phyloP scores from a whole-genome alignment of 2,797 vertebrate genomes.

The Labroides dimidiatus region DNA sequence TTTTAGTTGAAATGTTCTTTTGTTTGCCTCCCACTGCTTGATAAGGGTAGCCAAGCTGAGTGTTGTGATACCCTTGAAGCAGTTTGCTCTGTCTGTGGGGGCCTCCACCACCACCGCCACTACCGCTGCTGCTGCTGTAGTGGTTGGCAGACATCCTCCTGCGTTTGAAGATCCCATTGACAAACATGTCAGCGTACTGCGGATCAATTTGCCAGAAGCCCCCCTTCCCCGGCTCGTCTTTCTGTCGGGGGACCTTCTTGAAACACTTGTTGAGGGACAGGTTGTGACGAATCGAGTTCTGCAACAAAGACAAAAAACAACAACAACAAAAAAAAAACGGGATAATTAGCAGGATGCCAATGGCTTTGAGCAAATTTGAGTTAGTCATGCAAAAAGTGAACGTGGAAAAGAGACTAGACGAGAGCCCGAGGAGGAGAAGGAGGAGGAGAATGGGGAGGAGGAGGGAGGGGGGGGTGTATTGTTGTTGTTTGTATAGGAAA shows the following conservation, averaged over 20 bases:
- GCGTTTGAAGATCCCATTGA: slow-evolving; percentile 89
- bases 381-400: slow-evolving; percentile 45
- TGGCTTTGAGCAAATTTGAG: slow-evolving; percentile 35
- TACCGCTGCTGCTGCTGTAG: slow-evolving; percentile 63
- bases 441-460: too few relatives aligned
- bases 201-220: slow-evolving; percentile 91
- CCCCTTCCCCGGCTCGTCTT: slow-evolving; percentile 89
- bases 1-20: slow-evolving; percentile 75
- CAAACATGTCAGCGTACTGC: slow-evolving; percentile 89
- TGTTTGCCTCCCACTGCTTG: slow-evolving; percentile 73
- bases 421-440: neutral
- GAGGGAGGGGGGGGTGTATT: slow-evolving; percentile 47
- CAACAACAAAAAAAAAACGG: neutral
- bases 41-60: slow-evolving; percentile 71
- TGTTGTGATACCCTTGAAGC: slow-evolving; percentile 64
- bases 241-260: slow-evolving; percentile 90
- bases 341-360: slow-evolving; percentile 30
- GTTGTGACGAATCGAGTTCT: slow-evolving; percentile 92
- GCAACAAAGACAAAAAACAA: slow-evolving; percentile 33
- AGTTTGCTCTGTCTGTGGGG: slow-evolving; percentile 79
- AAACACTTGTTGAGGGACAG: slow-evolving; percentile 92
- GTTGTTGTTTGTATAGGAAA: slow-evolving; percentile 82
- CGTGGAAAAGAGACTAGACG: slow-evolving; percentile 34
- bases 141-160: slow-evolving; percentile 86
- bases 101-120: slow-evolving; percentile 9